phyloP scores from a whole-genome alignment of 2,888 invertebrate genomes.

The Leptopilina syphax region DNA sequence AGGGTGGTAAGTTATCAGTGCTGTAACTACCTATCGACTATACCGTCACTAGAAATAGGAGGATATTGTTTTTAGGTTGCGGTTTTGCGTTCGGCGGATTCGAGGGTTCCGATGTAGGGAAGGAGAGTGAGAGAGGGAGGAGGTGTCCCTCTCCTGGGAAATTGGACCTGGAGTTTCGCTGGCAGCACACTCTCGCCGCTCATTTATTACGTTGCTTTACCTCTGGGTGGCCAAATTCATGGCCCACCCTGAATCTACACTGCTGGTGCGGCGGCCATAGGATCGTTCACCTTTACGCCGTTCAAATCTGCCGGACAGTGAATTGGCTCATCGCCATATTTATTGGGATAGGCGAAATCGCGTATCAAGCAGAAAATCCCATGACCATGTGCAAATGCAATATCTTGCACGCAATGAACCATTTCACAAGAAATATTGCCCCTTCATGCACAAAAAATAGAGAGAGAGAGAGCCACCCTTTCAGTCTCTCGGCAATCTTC shows the following conservation, averaged over 20 bases:
- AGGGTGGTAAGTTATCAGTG: constrained; percentile 62
- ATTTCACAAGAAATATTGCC: constrained; percentile 35
- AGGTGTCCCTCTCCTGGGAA: constrained; percentile 66
- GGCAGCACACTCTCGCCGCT: constrained; percentile 70
- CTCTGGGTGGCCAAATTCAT: constrained; percentile 72
- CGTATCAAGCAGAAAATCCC: constrained; percentile 39
- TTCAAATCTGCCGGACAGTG: constrained; percentile 59
- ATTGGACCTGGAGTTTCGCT: constrained; percentile 70
- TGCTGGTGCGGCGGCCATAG: constrained; percentile 46
- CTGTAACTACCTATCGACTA: constrained; percentile 63
- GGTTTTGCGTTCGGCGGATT: constrained; percentile 64
- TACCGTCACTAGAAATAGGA: constrained; percentile 63
- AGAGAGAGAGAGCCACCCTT: no score
- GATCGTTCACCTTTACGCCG: constrained; percentile 63
- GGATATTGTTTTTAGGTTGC: constrained; percentile 74
- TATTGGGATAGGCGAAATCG: constrained; percentile 36
- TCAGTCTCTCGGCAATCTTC: no score
- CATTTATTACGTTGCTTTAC: constrained; percentile 73
- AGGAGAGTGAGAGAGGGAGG: constrained; percentile 23
- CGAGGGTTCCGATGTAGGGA: no score
- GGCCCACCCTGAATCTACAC: constrained; percentile 47
- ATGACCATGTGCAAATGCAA: constrained; percentile 36
- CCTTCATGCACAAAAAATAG: background rate
- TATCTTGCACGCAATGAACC: constrained; percentile 40
- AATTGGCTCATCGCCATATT: constrained; percentile 61